Conservation (phyloP, 1,140 invertebrate species). For the Cyclina sinensis region DNA sequence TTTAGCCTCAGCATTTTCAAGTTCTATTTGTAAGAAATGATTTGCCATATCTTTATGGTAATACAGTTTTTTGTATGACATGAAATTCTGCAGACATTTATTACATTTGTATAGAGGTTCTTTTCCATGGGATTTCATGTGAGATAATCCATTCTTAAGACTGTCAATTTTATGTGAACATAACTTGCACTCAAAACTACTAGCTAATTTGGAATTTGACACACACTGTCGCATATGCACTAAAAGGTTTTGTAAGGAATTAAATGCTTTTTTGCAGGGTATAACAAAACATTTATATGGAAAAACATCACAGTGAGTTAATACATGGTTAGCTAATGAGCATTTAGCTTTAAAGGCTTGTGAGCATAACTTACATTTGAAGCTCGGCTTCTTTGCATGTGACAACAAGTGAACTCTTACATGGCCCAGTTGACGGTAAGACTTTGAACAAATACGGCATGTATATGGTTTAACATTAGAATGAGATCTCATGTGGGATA, state of each 20-base stretch:
- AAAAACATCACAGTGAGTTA: not conserved
- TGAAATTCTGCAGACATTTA: not conserved
- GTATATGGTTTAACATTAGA: conserved; percentile 7
- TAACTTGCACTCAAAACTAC: not conserved
- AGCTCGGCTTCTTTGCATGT: not conserved
- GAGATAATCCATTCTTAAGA: not conserved
- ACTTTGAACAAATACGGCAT: conserved; percentile 25
- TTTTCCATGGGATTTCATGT: conserved; percentile 23
- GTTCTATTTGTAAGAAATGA: not conserved
- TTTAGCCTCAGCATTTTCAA: not conserved
- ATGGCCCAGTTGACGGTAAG: conserved; percentile 36
- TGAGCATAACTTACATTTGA: not conserved
- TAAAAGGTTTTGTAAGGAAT: not conserved
- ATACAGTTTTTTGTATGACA: not conserved
- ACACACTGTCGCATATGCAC: not conserved
- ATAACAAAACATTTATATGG: conserved; percentile 18
- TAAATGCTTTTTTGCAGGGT: not conserved
- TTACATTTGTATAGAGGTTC: not conserved
- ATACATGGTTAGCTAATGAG: not conserved
- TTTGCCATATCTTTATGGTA: not conserved
- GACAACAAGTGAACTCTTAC: conserved; percentile 21
- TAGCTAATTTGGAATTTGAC: not conserved
- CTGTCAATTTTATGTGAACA: not conserved
- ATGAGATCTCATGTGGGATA: conserved; percentile 29
- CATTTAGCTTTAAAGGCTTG: not conserved